Evolutionary conservation across 2,113 vertebrate species (phyloP).

Genomic region (Gasterosteus nipponicus): DNA sequence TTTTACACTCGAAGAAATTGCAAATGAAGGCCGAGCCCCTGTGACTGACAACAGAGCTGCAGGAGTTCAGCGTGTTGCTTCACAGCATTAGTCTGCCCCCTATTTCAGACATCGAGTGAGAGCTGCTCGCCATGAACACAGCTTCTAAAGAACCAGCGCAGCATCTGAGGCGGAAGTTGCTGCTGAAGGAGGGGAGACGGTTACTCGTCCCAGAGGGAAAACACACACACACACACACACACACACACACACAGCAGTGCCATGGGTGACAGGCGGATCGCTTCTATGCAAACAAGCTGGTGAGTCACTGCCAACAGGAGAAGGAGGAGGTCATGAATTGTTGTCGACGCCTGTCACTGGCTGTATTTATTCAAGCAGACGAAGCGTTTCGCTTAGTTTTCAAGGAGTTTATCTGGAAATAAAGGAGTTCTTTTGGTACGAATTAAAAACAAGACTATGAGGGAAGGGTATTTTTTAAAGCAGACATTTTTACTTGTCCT

Average conservation of each 20-base stretch:
- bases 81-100: background rate
- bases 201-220: too few species aligned
- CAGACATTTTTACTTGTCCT: background rate
- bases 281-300: conserved; percentile 43
- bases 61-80: background rate
- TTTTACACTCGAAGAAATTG: conserved; percentile 35
- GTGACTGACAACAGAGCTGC: background rate
- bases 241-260: conserved; percentile 34
- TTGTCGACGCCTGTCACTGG: background rate
- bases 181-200: conserved; percentile 25
- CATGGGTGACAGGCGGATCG: conserved; percentile 41
- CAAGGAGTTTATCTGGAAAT: background rate
- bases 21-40: background rate
- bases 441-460: background rate
- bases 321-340: background rate
- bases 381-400: background rate
- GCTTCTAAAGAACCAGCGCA: conserved; percentile 8
- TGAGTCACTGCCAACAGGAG: conserved; percentile 67
- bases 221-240: conserved; percentile 4
- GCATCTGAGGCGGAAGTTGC: conserved; percentile 15
- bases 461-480: background rate
- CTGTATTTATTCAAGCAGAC: background rate
- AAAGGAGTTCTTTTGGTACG: background rate
- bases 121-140: conserved; percentile 8
- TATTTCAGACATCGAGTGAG: background rate